phyloP scores from a whole-genome alignment of 53 echinoderm and acorn worm genomes.

The Luidia sarsii region DNA sequence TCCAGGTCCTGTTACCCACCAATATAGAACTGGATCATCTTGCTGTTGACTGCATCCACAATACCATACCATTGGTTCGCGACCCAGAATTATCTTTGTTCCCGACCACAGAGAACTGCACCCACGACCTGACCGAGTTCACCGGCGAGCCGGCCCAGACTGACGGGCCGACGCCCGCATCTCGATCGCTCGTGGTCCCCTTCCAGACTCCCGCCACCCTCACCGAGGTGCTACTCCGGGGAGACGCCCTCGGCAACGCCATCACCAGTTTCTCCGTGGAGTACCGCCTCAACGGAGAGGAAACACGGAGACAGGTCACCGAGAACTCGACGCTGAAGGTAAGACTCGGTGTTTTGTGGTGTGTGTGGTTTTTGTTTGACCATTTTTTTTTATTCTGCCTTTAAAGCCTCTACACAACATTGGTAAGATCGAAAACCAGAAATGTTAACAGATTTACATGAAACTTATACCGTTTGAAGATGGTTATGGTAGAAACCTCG shows the following conservation, averaged over 20 bases:
- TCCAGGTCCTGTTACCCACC: too few species aligned
- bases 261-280: constrained; percentile 11
- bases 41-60: too few species aligned
- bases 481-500: too few species aligned
- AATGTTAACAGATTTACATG: too few species aligned
- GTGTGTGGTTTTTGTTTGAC: neutral
- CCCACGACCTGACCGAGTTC: neutral
- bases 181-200: constrained; percentile 4
- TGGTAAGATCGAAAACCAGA: too few species aligned
- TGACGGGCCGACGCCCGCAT: neutral
- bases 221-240: constrained; percentile 2
- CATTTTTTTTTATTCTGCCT: neutral
- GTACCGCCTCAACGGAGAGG: constrained; percentile 23
- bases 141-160: neutral
- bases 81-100: too few species aligned
- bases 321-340: constrained; percentile 3
- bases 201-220: constrained; percentile 34
- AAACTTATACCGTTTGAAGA: too few species aligned
- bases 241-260: constrained; percentile 31
- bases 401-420: too few species aligned
- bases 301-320: too few species aligned
- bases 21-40: too few species aligned
- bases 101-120: constrained; percentile 25
- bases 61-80: too few species aligned
- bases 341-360: too few species aligned